These are phyloP conservation scores for Ecdyonurus torrentis DNA, from an alignment of 2,888 invertebrate genomes.

Conservation along the genomic window DNA sequence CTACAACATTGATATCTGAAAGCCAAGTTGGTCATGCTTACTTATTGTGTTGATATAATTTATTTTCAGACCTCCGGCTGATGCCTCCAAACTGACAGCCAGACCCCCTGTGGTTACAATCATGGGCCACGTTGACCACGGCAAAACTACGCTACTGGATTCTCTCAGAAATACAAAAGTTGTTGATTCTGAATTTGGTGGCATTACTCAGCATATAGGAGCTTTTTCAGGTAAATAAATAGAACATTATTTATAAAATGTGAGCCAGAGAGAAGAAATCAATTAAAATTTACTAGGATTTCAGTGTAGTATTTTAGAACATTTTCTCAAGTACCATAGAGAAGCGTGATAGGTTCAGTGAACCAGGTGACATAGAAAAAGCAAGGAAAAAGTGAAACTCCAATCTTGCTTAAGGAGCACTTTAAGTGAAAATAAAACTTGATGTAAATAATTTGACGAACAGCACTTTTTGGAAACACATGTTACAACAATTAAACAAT, in stretches of 20 bases:
- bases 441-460: too few species aligned
- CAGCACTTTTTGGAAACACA: too few species aligned
- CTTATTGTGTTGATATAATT: neutral
- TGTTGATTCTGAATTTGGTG: constrained; percentile 88
- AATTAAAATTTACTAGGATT: neutral
- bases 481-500: neutral
- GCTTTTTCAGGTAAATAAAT: constrained; percentile 63
- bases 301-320: neutral
- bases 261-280: neutral
- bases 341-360: too few species aligned
- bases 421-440: too few species aligned
- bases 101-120: constrained; percentile 92
- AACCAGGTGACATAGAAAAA: too few species aligned
- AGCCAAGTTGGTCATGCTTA: too few species aligned
- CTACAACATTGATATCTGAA: neutral
- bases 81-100: constrained; percentile 42
- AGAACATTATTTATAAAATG: neutral
- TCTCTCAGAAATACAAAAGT: constrained; percentile 68
- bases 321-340: too few species aligned
- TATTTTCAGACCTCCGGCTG: constrained; percentile 39
- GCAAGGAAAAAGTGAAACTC: too few species aligned
- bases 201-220: constrained; percentile 98
- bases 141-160: constrained; percentile 93
- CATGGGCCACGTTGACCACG: constrained; percentile 99
- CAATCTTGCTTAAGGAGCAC: too few species aligned